Conservation (phyloP, 2,113 vertebrate species). For the Alosa alosa region DNA sequence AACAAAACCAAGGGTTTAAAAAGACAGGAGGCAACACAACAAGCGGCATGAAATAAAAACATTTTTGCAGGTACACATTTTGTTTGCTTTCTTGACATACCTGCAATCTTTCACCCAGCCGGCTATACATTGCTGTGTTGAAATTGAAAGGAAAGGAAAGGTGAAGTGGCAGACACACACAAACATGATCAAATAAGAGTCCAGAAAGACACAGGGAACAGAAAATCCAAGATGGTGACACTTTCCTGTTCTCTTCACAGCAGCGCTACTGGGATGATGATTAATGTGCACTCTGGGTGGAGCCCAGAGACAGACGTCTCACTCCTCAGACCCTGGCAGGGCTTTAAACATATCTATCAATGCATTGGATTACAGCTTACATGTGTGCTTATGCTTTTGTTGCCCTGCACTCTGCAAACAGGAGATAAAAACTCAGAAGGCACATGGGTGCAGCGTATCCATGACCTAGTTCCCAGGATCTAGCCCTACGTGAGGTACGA, state of each 20-base stretch:
- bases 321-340: neutral
- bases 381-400: neutral
- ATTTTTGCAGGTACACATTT: no score
- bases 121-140: no score
- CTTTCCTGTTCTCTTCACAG: conserved; percentile 1
- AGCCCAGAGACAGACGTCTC: conserved; percentile 15
- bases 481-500: neutral
- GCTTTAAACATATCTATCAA: neutral
- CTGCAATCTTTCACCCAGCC: no score
- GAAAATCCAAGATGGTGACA: no score
- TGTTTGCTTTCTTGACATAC: no score
- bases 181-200: no score
- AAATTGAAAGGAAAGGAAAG: no score
- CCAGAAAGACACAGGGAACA: no score
- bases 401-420: neutral
- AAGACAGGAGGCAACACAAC: no score
- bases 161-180: no score
- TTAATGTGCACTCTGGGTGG: conserved; percentile 25
- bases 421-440: neutral
- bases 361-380: neutral
- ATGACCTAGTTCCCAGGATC: neutral
- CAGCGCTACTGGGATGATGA: neutral
- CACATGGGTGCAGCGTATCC: neutral
- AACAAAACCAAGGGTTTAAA: no score
- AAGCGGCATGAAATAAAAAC: no score